Percentiles rank a stretch among this genome's conserved stretches.
Evolutionary conservation across 2,113 vertebrate genomes (phyloP).

Genomic region (Petroica traversi): DNA sequence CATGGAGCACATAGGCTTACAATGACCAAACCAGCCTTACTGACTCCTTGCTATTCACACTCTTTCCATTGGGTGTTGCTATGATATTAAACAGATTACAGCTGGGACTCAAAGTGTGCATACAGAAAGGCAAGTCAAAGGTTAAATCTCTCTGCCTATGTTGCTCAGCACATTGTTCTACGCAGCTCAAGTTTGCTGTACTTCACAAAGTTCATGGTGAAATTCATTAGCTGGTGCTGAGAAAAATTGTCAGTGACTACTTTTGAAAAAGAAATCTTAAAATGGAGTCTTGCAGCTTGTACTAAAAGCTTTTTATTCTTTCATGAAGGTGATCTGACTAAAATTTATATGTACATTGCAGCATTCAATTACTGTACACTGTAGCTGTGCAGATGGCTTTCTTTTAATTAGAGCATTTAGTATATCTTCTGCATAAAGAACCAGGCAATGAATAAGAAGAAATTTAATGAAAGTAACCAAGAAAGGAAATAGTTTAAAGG

Average conservation of each 20-base stretch:
- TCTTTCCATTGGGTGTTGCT: slow-evolving; percentile 74
- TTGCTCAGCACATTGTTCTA: not conserved
- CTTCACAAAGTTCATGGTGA: not conserved
- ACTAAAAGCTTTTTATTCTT: not conserved
- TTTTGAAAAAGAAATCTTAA: not conserved
- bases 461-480: slow-evolving; percentile 14
- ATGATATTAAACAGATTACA: slow-evolving; percentile 67
- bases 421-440: slow-evolving; percentile 16
- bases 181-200: not conserved
- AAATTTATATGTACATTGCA: not conserved
- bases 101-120: not conserved
- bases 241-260: not conserved
- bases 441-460: not conserved
- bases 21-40: not conserved
- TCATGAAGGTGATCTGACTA: slow-evolving; percentile 18
- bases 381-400: slow-evolving; percentile 10
- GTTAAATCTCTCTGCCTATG: not conserved
- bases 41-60: slow-evolving; percentile 64
- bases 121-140: not conserved
- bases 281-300: not conserved
- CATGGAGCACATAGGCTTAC: not conserved
- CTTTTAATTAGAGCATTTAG: slow-evolving; percentile 38
- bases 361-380: not conserved
- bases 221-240: not conserved
- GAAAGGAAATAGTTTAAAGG: not conserved